A percentile compares a stretch with the other conserved stretches of the same genome.
Conservation (phyloP, 2,888 invertebrate species). For the Aporophyla lueneburgensis region DNA sequence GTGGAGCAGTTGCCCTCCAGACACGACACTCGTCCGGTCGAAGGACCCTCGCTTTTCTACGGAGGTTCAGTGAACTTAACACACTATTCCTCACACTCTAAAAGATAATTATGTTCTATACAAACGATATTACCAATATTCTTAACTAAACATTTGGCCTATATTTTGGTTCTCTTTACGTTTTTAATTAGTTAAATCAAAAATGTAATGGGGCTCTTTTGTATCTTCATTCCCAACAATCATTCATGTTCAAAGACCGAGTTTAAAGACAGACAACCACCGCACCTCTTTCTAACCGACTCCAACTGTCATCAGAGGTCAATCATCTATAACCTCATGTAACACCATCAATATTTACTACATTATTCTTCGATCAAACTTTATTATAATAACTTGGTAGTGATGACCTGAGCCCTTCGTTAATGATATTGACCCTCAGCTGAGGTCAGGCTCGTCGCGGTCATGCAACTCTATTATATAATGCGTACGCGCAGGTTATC, state of each 20-base stretch:
- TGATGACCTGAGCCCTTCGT: conserved; percentile 41
- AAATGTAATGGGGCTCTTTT: background rate
- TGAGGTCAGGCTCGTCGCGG: conserved; percentile 59
- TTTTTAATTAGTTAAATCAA: background rate
- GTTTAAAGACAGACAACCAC: background rate
- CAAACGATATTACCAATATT: background rate
- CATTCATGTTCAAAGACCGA: background rate
- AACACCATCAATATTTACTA: background rate
- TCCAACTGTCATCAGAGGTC: too few relatives aligned
- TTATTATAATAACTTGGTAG: conserved; percentile 27
- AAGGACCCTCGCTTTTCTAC: too few relatives aligned
- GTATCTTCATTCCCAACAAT: background rate
- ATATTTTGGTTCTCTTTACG: background rate
- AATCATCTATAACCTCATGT: background rate
- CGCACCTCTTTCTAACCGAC: background rate
- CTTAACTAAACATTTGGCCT: background rate
- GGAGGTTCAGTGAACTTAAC: too few relatives aligned
- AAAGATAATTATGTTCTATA: background rate
- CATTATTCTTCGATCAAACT: too few relatives aligned
- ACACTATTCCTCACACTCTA: too few relatives aligned
- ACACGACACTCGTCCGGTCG: too few relatives aligned
- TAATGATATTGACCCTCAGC: conserved; percentile 50
- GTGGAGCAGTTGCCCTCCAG: too few relatives aligned
- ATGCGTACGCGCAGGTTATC: conserved; percentile 36
- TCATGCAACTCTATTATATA: conserved; percentile 60